A percentile compares a stretch with the other conserved stretches of the same genome.
Evolutionary conservation across 2,113 vertebrate genomes (phyloP).

Genomic region (Pyrgilauda ruficollis): DNA sequence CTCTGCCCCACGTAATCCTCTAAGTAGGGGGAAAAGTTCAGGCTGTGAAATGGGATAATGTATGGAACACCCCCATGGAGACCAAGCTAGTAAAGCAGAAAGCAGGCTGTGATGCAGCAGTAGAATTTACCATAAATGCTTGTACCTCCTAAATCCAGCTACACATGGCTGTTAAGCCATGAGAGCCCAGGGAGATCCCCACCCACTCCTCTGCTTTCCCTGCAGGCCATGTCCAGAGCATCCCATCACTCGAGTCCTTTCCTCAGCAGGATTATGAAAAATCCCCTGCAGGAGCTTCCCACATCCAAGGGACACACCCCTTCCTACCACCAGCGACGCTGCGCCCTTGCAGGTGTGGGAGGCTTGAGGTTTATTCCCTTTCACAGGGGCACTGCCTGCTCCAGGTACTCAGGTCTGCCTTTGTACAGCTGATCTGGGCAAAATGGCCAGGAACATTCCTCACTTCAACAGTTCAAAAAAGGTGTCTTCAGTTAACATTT

Average conservation of each 20-base stretch:
- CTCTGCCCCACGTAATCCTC: slow-evolving; percentile 1
- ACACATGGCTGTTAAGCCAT: neutral
- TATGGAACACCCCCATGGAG: neutral
- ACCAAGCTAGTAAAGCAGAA: neutral
- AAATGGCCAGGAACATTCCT: neutral
- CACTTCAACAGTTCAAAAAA: neutral
- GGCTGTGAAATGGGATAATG: slow-evolving; percentile 38
- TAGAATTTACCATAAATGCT: neutral
- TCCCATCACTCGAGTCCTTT: slow-evolving; percentile 22
- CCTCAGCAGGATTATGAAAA: slow-evolving; percentile 52
- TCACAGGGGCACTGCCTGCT: neutral
- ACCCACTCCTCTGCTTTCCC: slow-evolving; percentile 9
- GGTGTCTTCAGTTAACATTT: neutral
- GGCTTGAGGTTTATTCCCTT: neutral
- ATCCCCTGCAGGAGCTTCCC: slow-evolving; percentile 58
- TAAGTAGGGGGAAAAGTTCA: slow-evolving; percentile 13
- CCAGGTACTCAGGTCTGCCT: neutral
- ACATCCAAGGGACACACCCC: slow-evolving; percentile 36
- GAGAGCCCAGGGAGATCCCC: neutral
- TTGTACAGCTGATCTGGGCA: neutral
- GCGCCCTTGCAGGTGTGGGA: neutral
- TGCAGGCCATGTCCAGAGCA: slow-evolving; percentile 34
- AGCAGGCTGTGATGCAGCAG: neutral
- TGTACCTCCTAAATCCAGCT: neutral
- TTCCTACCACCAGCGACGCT: slow-evolving; percentile 42